Evolutionary conservation across 1,140 invertebrate genomes (phyloP).

Genomic region (Hirudo medicinalis): DNA sequence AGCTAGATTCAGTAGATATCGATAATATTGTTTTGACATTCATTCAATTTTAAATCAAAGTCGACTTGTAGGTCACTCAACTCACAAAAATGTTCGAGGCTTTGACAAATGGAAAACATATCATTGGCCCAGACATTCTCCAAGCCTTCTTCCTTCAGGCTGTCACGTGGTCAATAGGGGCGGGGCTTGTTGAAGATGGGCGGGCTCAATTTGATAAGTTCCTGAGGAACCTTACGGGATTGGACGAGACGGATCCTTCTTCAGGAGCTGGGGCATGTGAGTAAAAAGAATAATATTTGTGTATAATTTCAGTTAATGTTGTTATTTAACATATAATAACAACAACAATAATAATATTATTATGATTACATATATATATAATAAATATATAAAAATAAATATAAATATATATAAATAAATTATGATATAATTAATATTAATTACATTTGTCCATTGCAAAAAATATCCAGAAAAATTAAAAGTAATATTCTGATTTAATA

Average conservation of each 20-base stretch:
- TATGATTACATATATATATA: too few relatives aligned
- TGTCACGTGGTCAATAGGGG: slow-evolving; percentile 70
- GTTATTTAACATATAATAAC: too few relatives aligned
- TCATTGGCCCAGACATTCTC: slow-evolving; percentile 44
- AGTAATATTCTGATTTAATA: background rate
- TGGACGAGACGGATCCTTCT: slow-evolving; percentile 39
- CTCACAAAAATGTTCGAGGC: slow-evolving; percentile 66
- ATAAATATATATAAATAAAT: too few relatives aligned
- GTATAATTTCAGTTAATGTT: too few relatives aligned
- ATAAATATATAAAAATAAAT: too few relatives aligned
- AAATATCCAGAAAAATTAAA: slow-evolving; percentile 44
- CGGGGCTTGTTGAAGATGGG: slow-evolving; percentile 54
- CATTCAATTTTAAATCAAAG: too few relatives aligned
- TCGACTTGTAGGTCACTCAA: slow-evolving; percentile 53
- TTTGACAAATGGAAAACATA: slow-evolving; percentile 32
- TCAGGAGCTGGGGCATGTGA: slow-evolving; percentile 7
- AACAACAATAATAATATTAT: too few relatives aligned
- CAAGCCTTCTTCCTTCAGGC: slow-evolving; percentile 61
- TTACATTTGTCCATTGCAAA: too few relatives aligned
- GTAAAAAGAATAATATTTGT: background rate
- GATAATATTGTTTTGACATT: too few relatives aligned
- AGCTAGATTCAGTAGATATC: too few relatives aligned
- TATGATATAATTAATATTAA: too few relatives aligned
- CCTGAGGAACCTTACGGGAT: slow-evolving; percentile 58
- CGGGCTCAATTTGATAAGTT: slow-evolving; percentile 61